phyloP scores from a whole-genome alignment of 2,113 vertebrate species.

The Rhinolophus sinicus region DNA sequence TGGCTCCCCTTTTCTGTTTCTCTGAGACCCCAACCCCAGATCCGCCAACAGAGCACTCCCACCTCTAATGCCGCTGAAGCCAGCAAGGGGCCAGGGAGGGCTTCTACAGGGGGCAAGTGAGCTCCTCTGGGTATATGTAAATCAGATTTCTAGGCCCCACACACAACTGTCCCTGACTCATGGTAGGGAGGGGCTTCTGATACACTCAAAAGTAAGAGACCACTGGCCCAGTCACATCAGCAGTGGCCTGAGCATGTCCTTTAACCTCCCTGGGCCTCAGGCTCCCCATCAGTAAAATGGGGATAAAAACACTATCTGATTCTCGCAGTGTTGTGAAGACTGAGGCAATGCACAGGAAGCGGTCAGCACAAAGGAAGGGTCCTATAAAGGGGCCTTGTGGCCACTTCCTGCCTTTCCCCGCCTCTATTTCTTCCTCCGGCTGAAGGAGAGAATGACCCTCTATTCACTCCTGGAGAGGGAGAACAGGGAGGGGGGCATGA shows the following conservation, averaged over 20 bases:
- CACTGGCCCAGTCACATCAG: not conserved
- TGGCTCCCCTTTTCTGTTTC: accelerated
- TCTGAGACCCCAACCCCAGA: too few species aligned
- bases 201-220: not conserved
- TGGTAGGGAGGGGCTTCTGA: not conserved
- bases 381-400: not conserved
- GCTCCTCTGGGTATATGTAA: accelerated
- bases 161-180: not conserved
- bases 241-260: not conserved
- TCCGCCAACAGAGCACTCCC: not conserved
- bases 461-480: not conserved
- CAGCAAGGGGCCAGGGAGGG: not conserved
- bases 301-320: not conserved
- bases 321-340: not conserved
- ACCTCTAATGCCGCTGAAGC: not conserved
- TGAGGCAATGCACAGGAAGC: not conserved
- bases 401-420: not conserved
- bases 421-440: not conserved
- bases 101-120: too few species aligned
- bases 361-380: not conserved
- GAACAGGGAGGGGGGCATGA: not conserved
- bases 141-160: not conserved
- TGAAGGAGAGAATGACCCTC: not conserved
- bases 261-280: not conserved
- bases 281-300: not conserved